phyloP scores from a whole-genome alignment of 2,797 vertebrate genomes.

The Neostethus bicornis region DNA sequence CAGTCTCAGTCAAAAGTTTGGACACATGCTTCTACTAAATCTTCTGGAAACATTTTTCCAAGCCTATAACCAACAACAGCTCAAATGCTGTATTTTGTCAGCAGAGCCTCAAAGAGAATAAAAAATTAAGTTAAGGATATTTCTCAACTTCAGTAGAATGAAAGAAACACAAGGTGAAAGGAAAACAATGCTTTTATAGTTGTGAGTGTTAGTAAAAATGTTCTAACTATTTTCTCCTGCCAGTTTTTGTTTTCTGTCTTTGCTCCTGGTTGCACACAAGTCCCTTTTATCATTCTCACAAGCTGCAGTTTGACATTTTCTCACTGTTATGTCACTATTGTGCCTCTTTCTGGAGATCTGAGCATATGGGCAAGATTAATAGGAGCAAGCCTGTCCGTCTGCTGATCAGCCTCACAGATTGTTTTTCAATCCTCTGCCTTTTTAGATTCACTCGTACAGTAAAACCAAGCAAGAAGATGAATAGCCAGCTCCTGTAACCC shows the following conservation, averaged over 20 bases:
- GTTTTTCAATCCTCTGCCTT: conserved; percentile 30
- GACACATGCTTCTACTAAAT: too few relatives aligned
- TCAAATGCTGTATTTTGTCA: conserved; percentile 9
- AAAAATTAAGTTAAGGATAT: background rate
- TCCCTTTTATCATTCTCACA: conserved; percentile 4
- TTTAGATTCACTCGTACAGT: conserved; percentile 23
- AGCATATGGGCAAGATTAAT: conserved; percentile 40
- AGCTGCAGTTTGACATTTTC: conserved; percentile 14
- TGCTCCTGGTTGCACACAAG: conserved; percentile 9
- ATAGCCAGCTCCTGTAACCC: conserved; percentile 24
- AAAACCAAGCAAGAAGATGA: conserved; percentile 26
- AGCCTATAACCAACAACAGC: background rate
- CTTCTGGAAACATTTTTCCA: too few relatives aligned
- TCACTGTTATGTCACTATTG: conserved; percentile 15
- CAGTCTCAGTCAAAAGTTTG: too few relatives aligned
- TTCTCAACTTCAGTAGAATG: background rate
- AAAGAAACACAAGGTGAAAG: conserved; percentile 21
- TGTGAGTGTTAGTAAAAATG: conserved; percentile 23
- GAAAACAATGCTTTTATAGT: conserved; percentile 12
- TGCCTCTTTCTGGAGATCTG: conserved; percentile 18
- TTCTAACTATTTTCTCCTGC: conserved; percentile 8
- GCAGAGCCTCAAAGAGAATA: conserved; percentile 1
- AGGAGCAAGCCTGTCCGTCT: conserved; percentile 32
- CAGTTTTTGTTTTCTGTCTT: conserved; percentile 3
- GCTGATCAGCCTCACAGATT: conserved; percentile 33